Base-by-base conservation (phyloP, 2,888 invertebrate genomes). In the Trichopoda pennipes region DNA sequence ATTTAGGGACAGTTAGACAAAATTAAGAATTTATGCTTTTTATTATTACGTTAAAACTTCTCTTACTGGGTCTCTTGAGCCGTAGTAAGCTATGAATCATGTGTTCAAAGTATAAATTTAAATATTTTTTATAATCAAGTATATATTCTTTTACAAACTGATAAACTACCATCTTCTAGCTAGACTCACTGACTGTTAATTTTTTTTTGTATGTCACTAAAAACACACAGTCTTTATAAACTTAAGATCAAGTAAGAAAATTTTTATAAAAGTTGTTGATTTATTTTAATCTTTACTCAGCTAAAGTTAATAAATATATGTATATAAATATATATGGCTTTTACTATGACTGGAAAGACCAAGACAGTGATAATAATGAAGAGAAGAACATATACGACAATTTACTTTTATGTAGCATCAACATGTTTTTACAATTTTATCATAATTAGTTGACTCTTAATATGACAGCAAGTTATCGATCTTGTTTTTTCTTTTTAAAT, bases 381-480 rank as follows among this genome's bases (percentile, higher is more conserved):
- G 63, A 55, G 49, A 55, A 58, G 78, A 51, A 76, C 51, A 68
- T 68, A 42, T 53, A 44, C 61, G 53, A 47, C 60, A 53, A 49
- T 72, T 21, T 60, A 49, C 49, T 66, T 66, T 35, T 53, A 78
- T 72, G 53, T 60, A 63, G 69, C 44, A 58, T 74, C 69, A 74
- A 32, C 35, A 63, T 69, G 10, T 55, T 69, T 69, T 80, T 42
- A 61, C 58, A 63, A 69, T 80, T 28, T 74, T 69, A 74, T 63
- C 69, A 74, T 64, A 80, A 80, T 80, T 80, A 80, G 63, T 80
- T 69, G 68, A 47, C 68, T 61, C 47, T 74, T 74, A 74, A 63
- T 74, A 63, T 80, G 73, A 80, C 79, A 80, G 70, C 70, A 42
- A 70, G 68, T 74, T 68, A 74, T 80, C 68, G 63, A 74, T 80